A percentile compares a stretch with the other conserved stretches of the same genome.
Evolutionary conservation across 2,888 invertebrate species (phyloP).

Genomic region (Agrochola macilenta): DNA sequence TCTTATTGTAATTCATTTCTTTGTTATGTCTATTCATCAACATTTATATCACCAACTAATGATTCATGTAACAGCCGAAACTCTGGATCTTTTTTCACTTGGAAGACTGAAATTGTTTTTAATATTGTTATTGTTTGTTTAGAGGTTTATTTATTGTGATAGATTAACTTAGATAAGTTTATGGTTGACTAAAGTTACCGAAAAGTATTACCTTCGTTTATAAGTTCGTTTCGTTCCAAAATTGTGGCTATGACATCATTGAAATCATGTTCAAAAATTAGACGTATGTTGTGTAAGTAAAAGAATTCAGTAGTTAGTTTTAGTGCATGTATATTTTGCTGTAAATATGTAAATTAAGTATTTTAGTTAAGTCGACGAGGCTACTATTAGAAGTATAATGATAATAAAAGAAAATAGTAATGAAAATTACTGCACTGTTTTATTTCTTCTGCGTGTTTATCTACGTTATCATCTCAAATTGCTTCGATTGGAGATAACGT

Average conservation of each 20-base stretch:
- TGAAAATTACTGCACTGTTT: conserved; percentile 77
- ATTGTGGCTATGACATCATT: conserved; percentile 83
- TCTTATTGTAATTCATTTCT: conserved; percentile 35
- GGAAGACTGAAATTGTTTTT: conserved; percentile 88
- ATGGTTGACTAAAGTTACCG: conserved; percentile 89
- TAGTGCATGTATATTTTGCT: conserved; percentile 72
- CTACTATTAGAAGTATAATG: conserved; percentile 78
- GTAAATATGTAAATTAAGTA: conserved; percentile 81
- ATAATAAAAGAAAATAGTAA: conserved; percentile 74
- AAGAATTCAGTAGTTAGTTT: conserved; percentile 55
- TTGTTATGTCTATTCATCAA: conserved; percentile 67
- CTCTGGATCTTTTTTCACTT: conserved; percentile 76
- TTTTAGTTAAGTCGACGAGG: conserved; percentile 80
- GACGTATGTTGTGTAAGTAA: conserved; percentile 55
- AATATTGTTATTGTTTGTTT: conserved; percentile 85
- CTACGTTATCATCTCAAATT: conserved; percentile 54
- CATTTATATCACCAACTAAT: conserved; percentile 44
- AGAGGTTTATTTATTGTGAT: conserved; percentile 89
- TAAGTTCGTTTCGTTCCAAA: conserved; percentile 82
- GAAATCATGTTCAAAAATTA: conserved; percentile 74
- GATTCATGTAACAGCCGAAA: conserved; percentile 59
- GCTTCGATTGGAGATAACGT: conserved; percentile 58
- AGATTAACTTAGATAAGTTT: conserved; percentile 79
- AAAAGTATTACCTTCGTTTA: conserved; percentile 87
- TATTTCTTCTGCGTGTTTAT: conserved; percentile 61